These are phyloP conservation scores for Mythimna lalbum DNA, from an alignment of 2,888 invertebrate genomes.

Conservation along the genomic window DNA sequence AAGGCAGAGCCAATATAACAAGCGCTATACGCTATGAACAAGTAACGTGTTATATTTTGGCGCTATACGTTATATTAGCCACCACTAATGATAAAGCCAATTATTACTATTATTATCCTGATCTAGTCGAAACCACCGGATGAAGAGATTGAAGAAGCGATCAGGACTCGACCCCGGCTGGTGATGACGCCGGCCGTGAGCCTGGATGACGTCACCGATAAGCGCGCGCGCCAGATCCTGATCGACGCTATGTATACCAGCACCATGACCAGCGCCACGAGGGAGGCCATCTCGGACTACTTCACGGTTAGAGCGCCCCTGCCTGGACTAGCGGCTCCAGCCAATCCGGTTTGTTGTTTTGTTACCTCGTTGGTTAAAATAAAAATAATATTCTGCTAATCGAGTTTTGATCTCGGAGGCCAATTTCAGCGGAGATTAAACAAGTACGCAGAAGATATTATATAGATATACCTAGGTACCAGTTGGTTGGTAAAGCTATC, in stretches of 20 bases:
- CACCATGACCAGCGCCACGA: conserved; percentile 50
- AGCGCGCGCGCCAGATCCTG: conserved; percentile 64
- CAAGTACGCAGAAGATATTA: too few relatives aligned
- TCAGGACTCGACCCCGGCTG: conserved; percentile 74
- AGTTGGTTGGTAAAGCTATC: too few relatives aligned
- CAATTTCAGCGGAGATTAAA: too few relatives aligned
- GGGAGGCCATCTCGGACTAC: conserved; percentile 47
- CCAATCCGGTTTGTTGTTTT: conserved; percentile 67
- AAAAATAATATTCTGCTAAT: too few relatives aligned
- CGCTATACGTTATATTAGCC: too few relatives aligned
- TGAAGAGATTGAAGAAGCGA: conserved; percentile 61
- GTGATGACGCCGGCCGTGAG: conserved; percentile 78
- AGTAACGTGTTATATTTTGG: too few relatives aligned
- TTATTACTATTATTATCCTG: not conserved
- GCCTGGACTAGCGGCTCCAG: conserved; percentile 55
- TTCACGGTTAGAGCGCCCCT: conserved; percentile 64
- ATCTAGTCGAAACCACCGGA: conserved; percentile 58
- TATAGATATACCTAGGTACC: too few relatives aligned
- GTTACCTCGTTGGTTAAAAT: not conserved
- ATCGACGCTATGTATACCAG: conserved; percentile 74
- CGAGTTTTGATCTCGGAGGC: too few relatives aligned
- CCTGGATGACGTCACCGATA: conserved; percentile 75
- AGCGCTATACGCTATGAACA: too few relatives aligned
- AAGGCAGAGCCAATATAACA: too few relatives aligned
- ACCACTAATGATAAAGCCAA: too few relatives aligned